phyloP scores from a whole-genome alignment of 1,140 invertebrate species.

The Dendrolimus punctatus region DNA sequence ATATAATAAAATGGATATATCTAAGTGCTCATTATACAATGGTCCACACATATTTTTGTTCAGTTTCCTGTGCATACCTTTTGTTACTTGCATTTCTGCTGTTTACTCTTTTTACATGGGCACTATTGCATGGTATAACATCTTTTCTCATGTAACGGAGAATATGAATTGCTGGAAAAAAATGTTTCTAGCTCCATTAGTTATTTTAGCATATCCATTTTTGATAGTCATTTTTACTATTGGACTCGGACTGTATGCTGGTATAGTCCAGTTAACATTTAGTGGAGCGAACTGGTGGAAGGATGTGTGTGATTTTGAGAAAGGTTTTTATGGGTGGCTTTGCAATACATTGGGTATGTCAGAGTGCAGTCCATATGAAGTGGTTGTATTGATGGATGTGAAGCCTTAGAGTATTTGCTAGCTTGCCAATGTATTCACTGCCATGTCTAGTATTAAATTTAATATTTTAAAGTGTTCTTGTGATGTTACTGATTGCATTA shows the following conservation, averaged over 20 bases:
- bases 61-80: slow-evolving; percentile 77
- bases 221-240: slow-evolving; percentile 78
- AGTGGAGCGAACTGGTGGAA: slow-evolving; percentile 79
- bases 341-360: slow-evolving; percentile 78
- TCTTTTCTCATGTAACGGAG: slow-evolving; percentile 80
- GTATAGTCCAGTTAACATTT: slow-evolving; percentile 79
- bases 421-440: slow-evolving; percentile 20
- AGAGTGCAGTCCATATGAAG: slow-evolving; percentile 81
- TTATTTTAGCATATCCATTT: slow-evolving; percentile 82
- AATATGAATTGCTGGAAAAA: slow-evolving; percentile 76
- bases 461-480: not conserved
- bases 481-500: too few species aligned
- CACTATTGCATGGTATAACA: slow-evolving; percentile 84
- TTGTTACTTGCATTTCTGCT: slow-evolving; percentile 76
- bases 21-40: slow-evolving; percentile 73
- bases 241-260: slow-evolving; percentile 78
- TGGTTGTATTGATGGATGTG: slow-evolving; percentile 69
- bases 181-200: slow-evolving; percentile 76
- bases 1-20: slow-evolving; percentile 72
- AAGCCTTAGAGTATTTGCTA: slow-evolving; percentile 29
- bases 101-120: slow-evolving; percentile 83
- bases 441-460: slow-evolving; percentile 14
- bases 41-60: slow-evolving; percentile 80
- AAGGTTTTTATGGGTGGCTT: slow-evolving; percentile 86
- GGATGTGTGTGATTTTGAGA: slow-evolving; percentile 83